Conservation (phyloP, 2,888 invertebrate species). For the Daptonema setosum region DNA sequence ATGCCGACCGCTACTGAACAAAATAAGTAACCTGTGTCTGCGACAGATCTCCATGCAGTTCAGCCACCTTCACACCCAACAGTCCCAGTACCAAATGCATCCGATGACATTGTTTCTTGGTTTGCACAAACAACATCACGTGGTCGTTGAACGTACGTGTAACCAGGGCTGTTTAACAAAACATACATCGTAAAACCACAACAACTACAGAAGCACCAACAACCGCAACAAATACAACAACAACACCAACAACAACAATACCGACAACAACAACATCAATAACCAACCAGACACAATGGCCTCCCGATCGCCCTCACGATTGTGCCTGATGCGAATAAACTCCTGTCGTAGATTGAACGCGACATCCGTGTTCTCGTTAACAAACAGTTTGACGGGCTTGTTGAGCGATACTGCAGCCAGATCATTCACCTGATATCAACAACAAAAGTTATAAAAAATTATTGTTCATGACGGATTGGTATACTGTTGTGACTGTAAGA, state of each 20-base stretch:
- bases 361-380: constrained; percentile 82
- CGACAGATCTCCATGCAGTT: constrained; percentile 83
- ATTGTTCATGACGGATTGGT: too few species aligned
- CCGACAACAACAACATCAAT: too few species aligned
- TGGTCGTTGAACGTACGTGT: constrained; percentile 71
- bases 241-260: too few species aligned
- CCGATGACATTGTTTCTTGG: constrained; percentile 80
- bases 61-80: constrained; percentile 62
- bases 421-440: constrained; percentile 42
- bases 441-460: too few species aligned
- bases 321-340: constrained; percentile 45
- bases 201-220: too few species aligned
- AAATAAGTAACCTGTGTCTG: constrained; percentile 65
- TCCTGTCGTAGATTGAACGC: constrained; percentile 86
- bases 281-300: constrained; percentile 42
- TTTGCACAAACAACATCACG: constrained; percentile 83
- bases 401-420: constrained; percentile 72
- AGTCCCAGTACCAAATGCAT: constrained; percentile 73
- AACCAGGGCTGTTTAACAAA: constrained; percentile 40
- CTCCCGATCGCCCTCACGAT: constrained; percentile 62
- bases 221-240: too few species aligned
- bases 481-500: too few species aligned
- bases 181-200: background rate
- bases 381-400: constrained; percentile 78
- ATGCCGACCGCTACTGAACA: too few species aligned